Evolutionary conservation across 1,140 invertebrate species (phyloP).

Genomic region (Brachionus asplanchnoidis): DNA sequence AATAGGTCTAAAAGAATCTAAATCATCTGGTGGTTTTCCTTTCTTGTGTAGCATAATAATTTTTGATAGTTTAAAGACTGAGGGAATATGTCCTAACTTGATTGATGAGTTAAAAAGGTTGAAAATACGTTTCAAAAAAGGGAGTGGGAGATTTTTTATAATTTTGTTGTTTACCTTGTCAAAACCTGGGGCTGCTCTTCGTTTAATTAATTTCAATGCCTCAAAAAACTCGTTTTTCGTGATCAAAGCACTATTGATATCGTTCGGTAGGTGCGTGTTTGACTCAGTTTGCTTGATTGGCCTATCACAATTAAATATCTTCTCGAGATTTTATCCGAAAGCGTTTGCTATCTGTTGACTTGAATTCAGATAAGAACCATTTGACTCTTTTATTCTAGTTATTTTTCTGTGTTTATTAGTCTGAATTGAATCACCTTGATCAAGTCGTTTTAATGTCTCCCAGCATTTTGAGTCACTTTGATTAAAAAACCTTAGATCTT

Average conservation of each 20-base stretch:
- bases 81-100: not conserved
- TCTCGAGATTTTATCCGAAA: not conserved
- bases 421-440: not conserved
- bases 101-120: not conserved
- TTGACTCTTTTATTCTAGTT: not conserved
- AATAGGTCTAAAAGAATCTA: conserved; percentile 41
- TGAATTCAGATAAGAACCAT: not conserved
- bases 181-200: not conserved
- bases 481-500: not conserved
- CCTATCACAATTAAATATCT: not conserved
- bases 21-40: conserved; percentile 33
- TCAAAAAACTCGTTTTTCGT: not conserved
- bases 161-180: not conserved
- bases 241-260: not conserved
- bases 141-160: not conserved
- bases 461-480: not conserved
- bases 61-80: conserved; percentile 28
- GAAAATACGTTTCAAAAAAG: not conserved
- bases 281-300: not conserved
- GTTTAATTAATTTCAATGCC: not conserved
- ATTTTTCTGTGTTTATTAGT: not conserved
- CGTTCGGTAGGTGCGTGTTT: not conserved
- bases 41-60: conserved; percentile 43
- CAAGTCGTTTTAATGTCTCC: not conserved
- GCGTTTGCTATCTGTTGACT: not conserved